These are phyloP conservation scores for Pimephales promelas DNA, from an alignment of 2,113 vertebrate species.

Conservation along the genomic window DNA sequence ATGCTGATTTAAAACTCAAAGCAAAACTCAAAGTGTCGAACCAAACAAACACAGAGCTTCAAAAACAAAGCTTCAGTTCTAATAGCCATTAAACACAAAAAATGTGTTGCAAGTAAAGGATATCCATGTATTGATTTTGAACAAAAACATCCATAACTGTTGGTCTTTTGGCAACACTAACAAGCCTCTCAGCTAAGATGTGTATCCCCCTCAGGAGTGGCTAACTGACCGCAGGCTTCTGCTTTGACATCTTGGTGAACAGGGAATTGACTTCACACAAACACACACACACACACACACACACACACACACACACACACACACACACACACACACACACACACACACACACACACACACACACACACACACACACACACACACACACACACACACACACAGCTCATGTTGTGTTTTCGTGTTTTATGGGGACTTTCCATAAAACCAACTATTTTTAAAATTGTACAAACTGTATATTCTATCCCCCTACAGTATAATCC, in stretches of 20 bases:
- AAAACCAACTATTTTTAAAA: no score
- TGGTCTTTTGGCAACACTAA: slow-evolving; percentile 31
- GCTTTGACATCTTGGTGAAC: background rate
- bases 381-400: no score
- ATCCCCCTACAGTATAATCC: no score
- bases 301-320: no score
- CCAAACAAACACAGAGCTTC: background rate
- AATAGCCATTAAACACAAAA: slow-evolving; percentile 5
- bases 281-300: no score
- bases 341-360: no score
- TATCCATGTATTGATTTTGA: slow-evolving; percentile 35
- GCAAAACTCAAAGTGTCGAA: no score
- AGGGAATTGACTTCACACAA: background rate
- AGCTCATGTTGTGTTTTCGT: no score
- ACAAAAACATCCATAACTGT: slow-evolving; percentile 24
- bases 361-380: no score
- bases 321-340: no score
- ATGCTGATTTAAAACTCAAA: background rate
- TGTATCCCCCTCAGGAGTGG: background rate
- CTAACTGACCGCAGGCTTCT: background rate
- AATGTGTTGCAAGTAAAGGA: background rate
- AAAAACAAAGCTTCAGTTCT: background rate
- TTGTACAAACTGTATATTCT: no score
- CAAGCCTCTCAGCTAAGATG: slow-evolving; percentile 18
- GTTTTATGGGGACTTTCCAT: no score